Evolutionary conservation across 1,140 invertebrate species (phyloP).

Genomic region (Polypedilum pembai): DNA sequence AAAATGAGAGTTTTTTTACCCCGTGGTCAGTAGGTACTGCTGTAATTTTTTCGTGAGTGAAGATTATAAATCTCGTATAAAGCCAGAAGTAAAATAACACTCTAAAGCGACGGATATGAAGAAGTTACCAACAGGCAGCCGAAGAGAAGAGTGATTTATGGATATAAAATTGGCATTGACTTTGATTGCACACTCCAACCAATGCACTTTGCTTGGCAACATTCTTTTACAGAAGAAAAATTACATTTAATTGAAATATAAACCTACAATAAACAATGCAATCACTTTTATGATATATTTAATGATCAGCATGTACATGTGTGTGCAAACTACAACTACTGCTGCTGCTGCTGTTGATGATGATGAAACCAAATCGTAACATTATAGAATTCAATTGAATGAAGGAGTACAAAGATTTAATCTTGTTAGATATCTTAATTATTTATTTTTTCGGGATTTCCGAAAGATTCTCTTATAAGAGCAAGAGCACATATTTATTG

Average conservation of each 20-base stretch:
- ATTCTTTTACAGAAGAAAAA: background rate
- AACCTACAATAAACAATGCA: conserved; percentile 25
- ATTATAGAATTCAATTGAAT: background rate
- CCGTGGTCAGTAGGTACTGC: background rate
- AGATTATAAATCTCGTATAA: conserved; percentile 25
- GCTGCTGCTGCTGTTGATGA: background rate
- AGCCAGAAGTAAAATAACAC: conserved; percentile 22
- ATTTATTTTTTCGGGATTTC: conserved; percentile 21
- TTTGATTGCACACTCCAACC: no score
- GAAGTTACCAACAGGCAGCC: conserved; percentile 5
- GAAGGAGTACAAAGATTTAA: background rate
- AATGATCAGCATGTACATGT: background rate
- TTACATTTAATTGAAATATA: conserved; percentile 28
- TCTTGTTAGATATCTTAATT: conserved; percentile 27
- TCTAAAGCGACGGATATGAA: background rate
- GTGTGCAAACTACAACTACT: background rate
- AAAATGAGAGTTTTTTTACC: background rate
- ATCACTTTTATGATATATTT: conserved; percentile 5
- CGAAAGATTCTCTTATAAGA: background rate
- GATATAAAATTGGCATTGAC: conserved; percentile 13
- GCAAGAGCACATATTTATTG: background rate
- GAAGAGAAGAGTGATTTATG: conserved; percentile 18
- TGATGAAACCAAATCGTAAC: no score
- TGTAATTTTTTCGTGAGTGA: background rate
- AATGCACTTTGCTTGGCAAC: background rate